Base-by-base conservation (phyloP, 1,140 invertebrate species). In the Metaphire vulgaris region DNA sequence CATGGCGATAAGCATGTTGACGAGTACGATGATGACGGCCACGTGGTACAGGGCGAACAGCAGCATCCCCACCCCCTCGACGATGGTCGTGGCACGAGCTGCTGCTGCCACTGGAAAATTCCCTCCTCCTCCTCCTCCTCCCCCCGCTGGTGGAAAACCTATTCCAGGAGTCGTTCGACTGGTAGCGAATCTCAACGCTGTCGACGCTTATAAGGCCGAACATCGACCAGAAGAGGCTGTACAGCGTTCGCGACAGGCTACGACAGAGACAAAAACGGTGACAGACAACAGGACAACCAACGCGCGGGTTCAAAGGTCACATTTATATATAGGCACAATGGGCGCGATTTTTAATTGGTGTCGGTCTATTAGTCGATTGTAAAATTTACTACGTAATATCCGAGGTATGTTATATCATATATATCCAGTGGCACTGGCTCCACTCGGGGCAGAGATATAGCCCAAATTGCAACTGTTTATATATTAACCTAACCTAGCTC, bases 191-290 rank as follows among this genome's bases (percentile, higher is more conserved):
- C n/a, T 75, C 67, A 1, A 78, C 72, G 41, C 73, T 75, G 33
- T 78, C 69, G 21, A 91, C 85, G 6, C 89, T 89, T 0, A 90
- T 88, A 88, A 92, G 90, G 71, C 91, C 91, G 81, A 92, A 92
- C 78, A 92, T 87, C 0, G 90, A 90, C 91, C 91, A 92, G 82
- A 92, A 92, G 32, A 92, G 86, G 1, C 90, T 92, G 80, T 90
- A 91, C 64, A 92, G 84, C 2, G 91, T 91, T 56, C 85, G 84
- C 69, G 82, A 83, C 87, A 88, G 87, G 80, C 88, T 91, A 88
- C 6, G 41, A 56, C 41, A 56, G 41, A 56, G 41, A 56, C 41
- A 56, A 21, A 56, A 21, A 56, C 41, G 21, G 41, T 12, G 41
- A 56, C 41, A 56, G 41, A 56, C 6, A 56, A n/a, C n/a, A n/a